Base-by-base conservation (phyloP, 2,888 invertebrate species). In the Netelia inedita region DNA sequence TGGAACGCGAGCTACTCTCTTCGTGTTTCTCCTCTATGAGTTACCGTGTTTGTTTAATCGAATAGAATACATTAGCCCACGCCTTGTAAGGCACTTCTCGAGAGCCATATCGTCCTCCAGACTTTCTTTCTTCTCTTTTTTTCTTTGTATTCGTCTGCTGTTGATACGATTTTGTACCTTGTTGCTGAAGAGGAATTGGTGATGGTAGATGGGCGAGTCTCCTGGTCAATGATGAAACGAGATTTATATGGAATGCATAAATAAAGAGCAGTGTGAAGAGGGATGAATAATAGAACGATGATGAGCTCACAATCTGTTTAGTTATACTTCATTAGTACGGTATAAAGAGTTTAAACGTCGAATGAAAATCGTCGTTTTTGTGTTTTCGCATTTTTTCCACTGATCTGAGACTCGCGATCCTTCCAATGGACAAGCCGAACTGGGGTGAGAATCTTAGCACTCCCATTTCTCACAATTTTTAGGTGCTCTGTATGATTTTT, bases 51-150 rank as follows among this genome's bases (percentile, higher is more conserved):
- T 89, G 87, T 91, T 91, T 91, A 90, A 91, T 91, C 91, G 89
- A 89, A 90, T 89, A 89, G 91, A 91, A 91, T 91, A 91, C 89
- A 91, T 91, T 90, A 91, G 87, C 90, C 90, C 89, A 90, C 89
- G 89, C 88, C 82, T 82, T 85, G 88, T 88, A 88, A 88, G 87
- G 73, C 78, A 74, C 81, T 65, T 73, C 69, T 69, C 28, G 71
- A n/a, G 43, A 43, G 59, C 59, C 1, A n/a, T 41, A 61, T 61
- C 28, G 55, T 53, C 65, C 41, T 35, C n/a, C 66, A 50, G 72
- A 50, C 9, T 65, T 66, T 21, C n/a, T 69, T 46, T 59, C 66
- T 23, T 63, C n/a, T 78, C 43, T 61, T 53, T 41, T 23, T 55
- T 66, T 23, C 41, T 35, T 55, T 10, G 41, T 1, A 1, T 19